These are phyloP conservation scores for Tenthredo livida DNA, from an alignment of 2,888 invertebrate species.

Conservation along the genomic window DNA sequence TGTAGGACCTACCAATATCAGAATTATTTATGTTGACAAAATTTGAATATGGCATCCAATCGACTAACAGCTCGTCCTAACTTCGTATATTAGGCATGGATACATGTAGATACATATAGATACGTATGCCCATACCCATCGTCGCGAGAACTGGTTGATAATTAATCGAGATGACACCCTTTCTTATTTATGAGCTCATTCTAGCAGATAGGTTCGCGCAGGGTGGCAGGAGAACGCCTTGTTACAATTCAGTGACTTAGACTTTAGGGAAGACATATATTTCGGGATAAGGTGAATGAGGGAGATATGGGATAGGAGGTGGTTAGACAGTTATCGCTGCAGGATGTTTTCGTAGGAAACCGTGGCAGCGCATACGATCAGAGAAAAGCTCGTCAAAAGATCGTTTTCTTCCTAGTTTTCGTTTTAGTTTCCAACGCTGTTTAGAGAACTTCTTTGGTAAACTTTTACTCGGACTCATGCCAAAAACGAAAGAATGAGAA, in stretches of 20 bases:
- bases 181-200: conserved; percentile 39
- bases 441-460: conserved; percentile 17
- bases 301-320: background rate
- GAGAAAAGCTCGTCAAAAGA: conserved; percentile 36
- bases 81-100: background rate
- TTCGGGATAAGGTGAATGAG: background rate
- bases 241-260: conserved; percentile 5
- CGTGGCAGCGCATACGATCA: conserved; percentile 12
- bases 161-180: conserved; percentile 42
- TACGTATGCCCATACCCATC: background rate
- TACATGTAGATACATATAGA: background rate
- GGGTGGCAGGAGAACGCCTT: conserved; percentile 24
- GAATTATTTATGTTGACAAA: conserved; percentile 23
- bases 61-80: background rate
- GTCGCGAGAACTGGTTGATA: conserved; percentile 25
- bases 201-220: conserved; percentile 10
- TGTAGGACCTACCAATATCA: background rate
- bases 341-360: conserved; percentile 31
- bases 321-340: conserved; percentile 23
- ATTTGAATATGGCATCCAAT: background rate
- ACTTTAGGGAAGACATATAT: conserved; percentile 5
- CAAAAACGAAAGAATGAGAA: background rate
- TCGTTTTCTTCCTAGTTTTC: conserved; percentile 21
- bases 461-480: background rate
- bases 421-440: conserved; percentile 23